Base-by-base conservation (phyloP, 2,888 invertebrate species). In the Strigamia maritima region DNA sequence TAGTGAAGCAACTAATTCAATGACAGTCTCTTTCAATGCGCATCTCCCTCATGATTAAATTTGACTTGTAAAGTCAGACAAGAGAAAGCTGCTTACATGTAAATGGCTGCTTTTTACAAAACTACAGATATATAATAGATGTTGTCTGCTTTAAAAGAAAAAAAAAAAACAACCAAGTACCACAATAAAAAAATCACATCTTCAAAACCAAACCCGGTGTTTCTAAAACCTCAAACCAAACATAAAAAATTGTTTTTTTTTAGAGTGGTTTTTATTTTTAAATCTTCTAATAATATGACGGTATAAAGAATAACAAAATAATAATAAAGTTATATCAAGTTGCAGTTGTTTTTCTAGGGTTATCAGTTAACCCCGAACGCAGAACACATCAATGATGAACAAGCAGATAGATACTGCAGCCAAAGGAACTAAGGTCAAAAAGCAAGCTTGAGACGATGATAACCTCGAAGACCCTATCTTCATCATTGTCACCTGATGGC, bases 31-130 rank as follows among this genome's bases (percentile, higher is more conserved):
- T 65, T 65, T 28, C 24, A 65, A 65, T 28, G 28, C 24, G 26
- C 28, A 65, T 28, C 65, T 65, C 65, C 65, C 65, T 65, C 24
- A 65, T 28, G 65, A 65, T 65, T 65, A 65, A 65, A 65, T 65
- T 65, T 65, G 65, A 65, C 65, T 65, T 65, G 65, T 65, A 65
- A 65, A 65, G 65, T 65, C 65, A 26, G 49, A 24, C 65, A 65
- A 65, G 24, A 65, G 65, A 65, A 49, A 28, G 65, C 65, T 28
- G 65, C 65, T 65, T 28, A 28, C 24, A 65, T 28, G 14, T 28
- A 65, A 65, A 65, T 65, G 65, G 65, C 65, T 28, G 65, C 65
- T 28, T 65, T n/a, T 65, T 65, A 65, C 28, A 7, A 24, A 65
- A 24, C 24, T 26, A 65, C 65, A 24, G 10, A 65, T 65, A 10